Percentiles rank a stretch among this genome's conserved stretches.
Conservation (phyloP, 2,888 invertebrate species). For the Dastarcus helophoroides region DNA sequence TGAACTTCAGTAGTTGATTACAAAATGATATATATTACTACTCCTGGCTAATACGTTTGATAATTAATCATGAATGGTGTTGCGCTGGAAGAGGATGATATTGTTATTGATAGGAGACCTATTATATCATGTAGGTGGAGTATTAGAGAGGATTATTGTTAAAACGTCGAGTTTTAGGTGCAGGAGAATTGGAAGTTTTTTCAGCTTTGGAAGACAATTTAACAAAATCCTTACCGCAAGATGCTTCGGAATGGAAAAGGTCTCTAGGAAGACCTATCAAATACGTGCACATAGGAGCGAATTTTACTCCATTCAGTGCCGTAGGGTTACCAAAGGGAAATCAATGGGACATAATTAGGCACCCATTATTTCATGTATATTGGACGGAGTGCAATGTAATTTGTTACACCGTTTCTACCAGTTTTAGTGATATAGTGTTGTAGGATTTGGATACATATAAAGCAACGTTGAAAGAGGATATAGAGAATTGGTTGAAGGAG, state of each 20-base stretch:
- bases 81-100: constrained; percentile 40
- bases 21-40: constrained; percentile 5
- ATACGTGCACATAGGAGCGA: constrained; percentile 71
- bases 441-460: constrained; percentile 92
- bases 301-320: constrained; percentile 68
- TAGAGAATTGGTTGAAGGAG: constrained; percentile 77
- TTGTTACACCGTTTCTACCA: constrained; percentile 16
- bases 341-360: constrained; percentile 69
- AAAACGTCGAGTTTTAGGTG: constrained; percentile 35
- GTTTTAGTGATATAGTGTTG: constrained; percentile 15
- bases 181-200: constrained; percentile 77
- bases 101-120: constrained; percentile 57
- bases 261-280: constrained; percentile 79
- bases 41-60: constrained; percentile 1
- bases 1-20: too few species aligned
- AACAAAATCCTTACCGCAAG: constrained; percentile 69
- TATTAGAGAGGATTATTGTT: constrained; percentile 8
- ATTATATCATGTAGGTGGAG: constrained; percentile 53
- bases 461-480: constrained; percentile 74
- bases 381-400: constrained; percentile 90
- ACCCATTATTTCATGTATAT: constrained; percentile 86
- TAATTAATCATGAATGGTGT: constrained; percentile 48
- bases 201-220: constrained; percentile 69
- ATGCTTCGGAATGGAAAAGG: constrained; percentile 84
- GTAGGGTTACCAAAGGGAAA: constrained; percentile 57